Percentiles rank a stretch among this genome's conserved stretches.
Evolutionary conservation across 2,113 vertebrate species (phyloP).

Genomic region (Uria aalge): DNA sequence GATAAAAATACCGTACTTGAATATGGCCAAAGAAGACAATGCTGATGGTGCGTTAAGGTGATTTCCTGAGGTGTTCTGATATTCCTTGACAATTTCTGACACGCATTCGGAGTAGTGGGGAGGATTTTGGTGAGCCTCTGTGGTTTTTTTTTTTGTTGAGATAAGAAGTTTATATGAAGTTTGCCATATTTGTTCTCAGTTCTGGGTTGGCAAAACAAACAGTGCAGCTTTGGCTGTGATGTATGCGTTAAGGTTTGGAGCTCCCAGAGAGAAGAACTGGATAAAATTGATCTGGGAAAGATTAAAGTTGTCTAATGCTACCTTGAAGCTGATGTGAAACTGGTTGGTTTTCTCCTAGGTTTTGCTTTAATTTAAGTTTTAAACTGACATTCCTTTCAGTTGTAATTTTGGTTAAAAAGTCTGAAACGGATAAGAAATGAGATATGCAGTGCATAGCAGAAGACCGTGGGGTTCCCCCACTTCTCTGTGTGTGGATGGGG

Average conservation of each 20-base stretch:
- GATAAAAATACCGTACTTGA: not conserved
- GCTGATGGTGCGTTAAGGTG: not conserved
- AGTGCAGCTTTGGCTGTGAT: not conserved
- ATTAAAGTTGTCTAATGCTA: not conserved
- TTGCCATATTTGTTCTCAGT: not conserved
- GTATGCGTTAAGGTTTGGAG: not conserved
- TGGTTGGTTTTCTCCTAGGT: not conserved
- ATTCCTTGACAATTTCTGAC: not conserved
- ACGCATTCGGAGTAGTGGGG: rapidly evolving
- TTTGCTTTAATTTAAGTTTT: not conserved
- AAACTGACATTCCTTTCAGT: not conserved
- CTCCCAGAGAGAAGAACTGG: not conserved
- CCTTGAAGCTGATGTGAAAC: not conserved
- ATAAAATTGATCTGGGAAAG: not conserved
- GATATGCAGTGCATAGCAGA: rapidly evolving
- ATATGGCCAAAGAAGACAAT: rapidly evolving
- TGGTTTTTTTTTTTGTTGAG: not conserved
- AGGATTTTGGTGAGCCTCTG: not conserved
- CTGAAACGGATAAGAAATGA: not conserved
- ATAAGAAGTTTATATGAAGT: not conserved
- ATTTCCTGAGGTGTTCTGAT: not conserved
- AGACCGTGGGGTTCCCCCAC: rapidly evolving
- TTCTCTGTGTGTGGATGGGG: not conserved
- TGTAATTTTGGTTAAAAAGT: not conserved
- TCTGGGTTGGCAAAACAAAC: not conserved